Evolutionary conservation across 2,113 vertebrate genomes (phyloP).

Genomic region (Alethe diademata): DNA sequence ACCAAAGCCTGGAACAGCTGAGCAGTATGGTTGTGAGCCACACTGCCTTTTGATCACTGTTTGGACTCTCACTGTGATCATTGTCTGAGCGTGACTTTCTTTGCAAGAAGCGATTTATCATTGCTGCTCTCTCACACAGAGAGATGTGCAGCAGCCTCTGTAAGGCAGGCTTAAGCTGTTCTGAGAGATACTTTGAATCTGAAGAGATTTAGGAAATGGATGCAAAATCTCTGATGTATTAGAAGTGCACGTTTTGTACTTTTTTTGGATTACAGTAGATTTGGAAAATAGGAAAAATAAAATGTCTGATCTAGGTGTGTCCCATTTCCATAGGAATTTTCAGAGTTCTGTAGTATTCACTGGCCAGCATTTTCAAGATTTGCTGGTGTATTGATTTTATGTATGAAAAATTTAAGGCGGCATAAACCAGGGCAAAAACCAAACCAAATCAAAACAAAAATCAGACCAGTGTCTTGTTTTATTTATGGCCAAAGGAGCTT

Average conservation of each 20-base stretch:
- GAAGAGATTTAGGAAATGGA: background rate
- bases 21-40: background rate
- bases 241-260: background rate
- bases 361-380: slow-evolving; percentile 5
- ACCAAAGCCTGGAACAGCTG: background rate
- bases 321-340: background rate
- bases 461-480: background rate
- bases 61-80: background rate
- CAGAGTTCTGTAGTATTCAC: background rate
- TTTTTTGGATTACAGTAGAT: background rate
- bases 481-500: background rate
- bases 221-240: background rate
- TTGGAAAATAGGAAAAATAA: background rate
- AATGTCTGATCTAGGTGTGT: background rate
- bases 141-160: background rate
- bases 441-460: background rate
- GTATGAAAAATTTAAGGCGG: slow-evolving; percentile 4
- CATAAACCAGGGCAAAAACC: background rate
- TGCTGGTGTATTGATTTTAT: slow-evolving; percentile 17
- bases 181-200: background rate
- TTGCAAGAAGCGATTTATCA: background rate
- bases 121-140: background rate
- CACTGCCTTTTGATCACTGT: background rate
- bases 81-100: background rate
- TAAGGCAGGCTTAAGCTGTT: background rate